Base-by-base conservation (phyloP, 53 echinoderm and acorn worm species). In the Echinometra lucunter region DNA sequence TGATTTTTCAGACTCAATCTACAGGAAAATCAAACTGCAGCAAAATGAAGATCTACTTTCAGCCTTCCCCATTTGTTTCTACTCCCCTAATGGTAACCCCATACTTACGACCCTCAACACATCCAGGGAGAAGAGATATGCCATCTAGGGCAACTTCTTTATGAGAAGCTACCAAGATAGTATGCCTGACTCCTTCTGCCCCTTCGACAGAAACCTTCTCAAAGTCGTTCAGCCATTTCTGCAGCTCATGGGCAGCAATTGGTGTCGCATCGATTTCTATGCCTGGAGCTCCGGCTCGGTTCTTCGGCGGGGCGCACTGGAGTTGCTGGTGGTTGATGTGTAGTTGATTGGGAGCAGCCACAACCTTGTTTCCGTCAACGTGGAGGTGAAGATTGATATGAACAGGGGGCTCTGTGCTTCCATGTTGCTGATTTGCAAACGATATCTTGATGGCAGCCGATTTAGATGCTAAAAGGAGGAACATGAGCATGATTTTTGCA, bases 381-480 rank as follows among this genome's bases (percentile, higher is more conserved):
- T 92, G 92, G 40, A 92, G 55, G 57, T 92, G 92, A 19, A 92
- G 72, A 75, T 92, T 92, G 75, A 92, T 92, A 35, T 92, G 92
- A 74, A 92, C 92, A 74, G 92, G 92, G 25, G 92, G 44, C 1
- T 91, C 28, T 17, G 67, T 58, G 78, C 57, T 37, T 74, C 78
- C 92, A 45, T 91, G 44, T 66, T 91, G 69, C 28, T 91, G 91
- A 18, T 34, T 47, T 30, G 92, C 92, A 45, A 74, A 42, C 1
- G 78, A 75, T 55, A 74, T 75, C 37, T 92, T 74, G 56, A 74
- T 58, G 35, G 92, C 92, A 91, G 67, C 44, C 45, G 69, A 91
- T 38, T 67, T 27, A 15, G 11, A n/a, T n/a, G 27, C 40, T 8
- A 45, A 44, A 28, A 42, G 21, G n/a, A 91, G 44, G 44, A 91